These are phyloP conservation scores for Cosmorhoe ocellata DNA, from an alignment of 2,888 invertebrate species.

Conservation along the genomic window DNA sequence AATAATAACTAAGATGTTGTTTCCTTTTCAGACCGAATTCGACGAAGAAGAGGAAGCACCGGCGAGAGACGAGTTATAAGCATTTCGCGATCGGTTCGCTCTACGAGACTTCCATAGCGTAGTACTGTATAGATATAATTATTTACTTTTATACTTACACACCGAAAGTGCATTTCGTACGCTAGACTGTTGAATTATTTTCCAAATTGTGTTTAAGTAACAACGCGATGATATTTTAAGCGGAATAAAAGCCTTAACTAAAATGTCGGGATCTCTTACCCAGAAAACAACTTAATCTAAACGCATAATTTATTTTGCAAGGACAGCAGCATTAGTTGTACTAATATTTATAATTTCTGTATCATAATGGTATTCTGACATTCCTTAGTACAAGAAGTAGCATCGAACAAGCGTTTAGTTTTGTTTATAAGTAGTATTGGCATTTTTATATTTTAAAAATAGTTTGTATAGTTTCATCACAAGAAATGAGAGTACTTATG, in stretches of 20 bases:
- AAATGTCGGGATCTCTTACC: constrained; percentile 39
- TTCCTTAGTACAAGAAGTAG: constrained; percentile 62
- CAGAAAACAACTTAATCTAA: constrained; percentile 56
- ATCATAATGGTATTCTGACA: constrained; percentile 69
- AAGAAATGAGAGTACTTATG: constrained; percentile 47
- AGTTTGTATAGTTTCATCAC: constrained; percentile 51
- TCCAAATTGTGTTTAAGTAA: constrained; percentile 57
- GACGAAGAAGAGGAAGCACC: constrained; percentile 89
- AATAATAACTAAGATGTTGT: too few species aligned
- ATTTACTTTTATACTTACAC: constrained; percentile 62
- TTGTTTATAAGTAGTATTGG: constrained; percentile 43
- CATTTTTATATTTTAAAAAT: constrained; percentile 43
- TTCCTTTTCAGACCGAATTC: constrained; percentile 74
- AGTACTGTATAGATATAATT: constrained; percentile 74
- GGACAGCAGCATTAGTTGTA: constrained; percentile 58
- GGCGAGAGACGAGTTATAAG: constrained; percentile 91
- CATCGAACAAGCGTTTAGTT: constrained; percentile 61
- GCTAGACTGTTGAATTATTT: constrained; percentile 62
- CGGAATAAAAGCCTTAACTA: constrained; percentile 42
- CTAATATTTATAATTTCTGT: constrained; percentile 80
- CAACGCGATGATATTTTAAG: constrained; percentile 48
- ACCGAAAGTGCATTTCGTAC: constrained; percentile 60
- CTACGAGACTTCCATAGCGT: constrained; percentile 73
- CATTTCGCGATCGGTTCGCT: constrained; percentile 46
- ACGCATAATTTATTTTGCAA: constrained; percentile 67